Evolutionary conservation across 2,888 invertebrate genomes (phyloP).

Genomic region (Eupithecia centaureata): DNA sequence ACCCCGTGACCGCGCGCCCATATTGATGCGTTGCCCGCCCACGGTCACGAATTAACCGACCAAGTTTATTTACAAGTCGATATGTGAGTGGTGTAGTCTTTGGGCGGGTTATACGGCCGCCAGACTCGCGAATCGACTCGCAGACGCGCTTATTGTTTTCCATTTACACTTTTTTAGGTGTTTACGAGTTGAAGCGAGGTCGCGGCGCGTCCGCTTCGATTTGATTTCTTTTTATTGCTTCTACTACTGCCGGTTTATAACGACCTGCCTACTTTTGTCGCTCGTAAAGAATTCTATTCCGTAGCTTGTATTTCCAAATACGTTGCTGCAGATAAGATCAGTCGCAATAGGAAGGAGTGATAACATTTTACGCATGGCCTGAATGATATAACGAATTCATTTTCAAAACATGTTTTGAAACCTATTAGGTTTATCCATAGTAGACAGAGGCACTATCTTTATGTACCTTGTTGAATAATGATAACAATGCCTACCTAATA

Average conservation of each 20-base stretch:
- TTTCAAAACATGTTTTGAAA: constrained; percentile 42
- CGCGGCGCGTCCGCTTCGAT: constrained; percentile 71
- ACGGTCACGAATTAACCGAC: constrained; percentile 69
- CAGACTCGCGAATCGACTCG: constrained; percentile 55
- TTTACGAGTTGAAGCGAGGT: constrained; percentile 75
- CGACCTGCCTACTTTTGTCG: constrained; percentile 46
- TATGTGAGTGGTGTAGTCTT: constrained; percentile 45
- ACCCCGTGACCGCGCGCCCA: constrained; percentile 79
- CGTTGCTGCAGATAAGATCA: constrained; percentile 40
- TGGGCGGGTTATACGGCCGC: constrained; percentile 52
- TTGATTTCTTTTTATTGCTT: constrained; percentile 64
- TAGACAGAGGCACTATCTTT: neutral
- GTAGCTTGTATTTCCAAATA: constrained; percentile 45
- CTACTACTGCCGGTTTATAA: constrained; percentile 51
- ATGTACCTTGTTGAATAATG: constrained; percentile 2
- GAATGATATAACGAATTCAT: constrained; percentile 41
- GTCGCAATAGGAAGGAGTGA: constrained; percentile 44
- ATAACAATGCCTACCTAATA: neutral
- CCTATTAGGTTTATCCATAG: constrained; percentile 6
- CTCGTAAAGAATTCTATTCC: constrained; percentile 38
- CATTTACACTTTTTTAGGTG: constrained; percentile 76
- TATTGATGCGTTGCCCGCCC: constrained; percentile 80
- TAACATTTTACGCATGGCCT: constrained; percentile 46
- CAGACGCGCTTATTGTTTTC: constrained; percentile 79
- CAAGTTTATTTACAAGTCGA: constrained; percentile 61